Base-by-base conservation (phyloP, 2,888 invertebrate species). In the Cheilosia vernalis region DNA sequence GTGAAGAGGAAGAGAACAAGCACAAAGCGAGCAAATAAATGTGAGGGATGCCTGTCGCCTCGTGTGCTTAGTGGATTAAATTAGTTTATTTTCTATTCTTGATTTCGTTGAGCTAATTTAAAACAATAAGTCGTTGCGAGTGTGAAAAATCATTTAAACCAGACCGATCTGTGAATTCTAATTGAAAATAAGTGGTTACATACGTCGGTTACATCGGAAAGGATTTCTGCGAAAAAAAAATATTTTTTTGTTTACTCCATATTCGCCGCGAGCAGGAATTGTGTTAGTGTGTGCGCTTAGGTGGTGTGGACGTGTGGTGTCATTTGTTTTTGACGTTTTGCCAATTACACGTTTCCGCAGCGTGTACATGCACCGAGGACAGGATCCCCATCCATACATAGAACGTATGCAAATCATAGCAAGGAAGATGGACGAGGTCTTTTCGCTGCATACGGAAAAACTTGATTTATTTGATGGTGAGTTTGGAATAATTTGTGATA, bases 391-490 rank as follows among this genome's bases (percentile, higher is more conserved):
- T 60, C 60, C 53, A 70, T 66, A 72, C 72, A 66, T 76, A 33
- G 76, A 85, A 63, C 85, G 81, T 76, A 81, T 85, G 81, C 85
- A 81, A 81, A 81, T 72, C 44, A 53, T 81, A 61, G 76, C 72
- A 69, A 82, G 74, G 79, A 89, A 89, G 85, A 92, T 92, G 91
- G 91, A 91, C 87, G 92, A 92, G 84, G 92, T 91, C 67, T 91
- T 92, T 79, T 90, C 91, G 73, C 87, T 91, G 69, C 91, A 91
- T 88, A 90, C 90, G 88, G 91, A 90, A 83, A 91, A 91, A 85
- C 89, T 91, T 37, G 91, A 91, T 87, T 90, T 91, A 63, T 91
- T 90, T 84, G 91, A 91, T 88, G 91, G 91, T 92, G 87, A 89
- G 89, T 88, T 69, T 7, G 17, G 37, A 40, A 37, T 24, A 17